Conservation (phyloP, 1,140 invertebrate species). For the Frieseomelitta varia region DNA sequence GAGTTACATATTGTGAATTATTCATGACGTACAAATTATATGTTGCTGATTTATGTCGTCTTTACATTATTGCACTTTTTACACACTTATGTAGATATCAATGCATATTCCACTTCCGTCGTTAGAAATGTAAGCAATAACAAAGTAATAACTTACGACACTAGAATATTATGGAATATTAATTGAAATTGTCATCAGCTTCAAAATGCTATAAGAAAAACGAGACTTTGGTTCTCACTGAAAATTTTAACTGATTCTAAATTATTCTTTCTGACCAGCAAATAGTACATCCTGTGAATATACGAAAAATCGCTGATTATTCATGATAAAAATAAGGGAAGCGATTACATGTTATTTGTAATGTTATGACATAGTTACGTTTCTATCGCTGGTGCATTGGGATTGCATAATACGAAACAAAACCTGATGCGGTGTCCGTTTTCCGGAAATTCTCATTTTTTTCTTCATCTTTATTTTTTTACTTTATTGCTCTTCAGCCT, state of each 20-base stretch:
- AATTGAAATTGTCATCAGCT: too few species aligned
- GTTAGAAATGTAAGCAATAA: too few species aligned
- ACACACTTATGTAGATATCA: background rate
- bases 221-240: background rate
- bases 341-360: constrained; percentile 18
- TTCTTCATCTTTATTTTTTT: background rate
- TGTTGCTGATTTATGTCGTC: background rate
- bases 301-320: background rate
- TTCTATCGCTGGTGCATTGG: background rate
- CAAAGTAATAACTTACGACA: too few species aligned
- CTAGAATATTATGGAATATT: too few species aligned
- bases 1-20: background rate
- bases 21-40: background rate
- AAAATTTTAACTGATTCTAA: background rate
- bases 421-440: constrained; percentile 1
- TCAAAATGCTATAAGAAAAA: too few species aligned
- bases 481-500: background rate
- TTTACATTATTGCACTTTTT: background rate
- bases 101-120: too few species aligned
- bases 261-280: background rate
- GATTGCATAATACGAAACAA: constrained; percentile 14
- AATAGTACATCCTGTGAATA: background rate
- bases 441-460: constrained; percentile 13
- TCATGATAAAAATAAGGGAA: background rate
- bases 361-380: background rate